Percentiles rank a stretch among this genome's conserved stretches.
These are phyloP conservation scores for Hyperoplus immaculatus DNA, from an alignment of 2,797 vertebrate genomes.

Conservation along the genomic window DNA sequence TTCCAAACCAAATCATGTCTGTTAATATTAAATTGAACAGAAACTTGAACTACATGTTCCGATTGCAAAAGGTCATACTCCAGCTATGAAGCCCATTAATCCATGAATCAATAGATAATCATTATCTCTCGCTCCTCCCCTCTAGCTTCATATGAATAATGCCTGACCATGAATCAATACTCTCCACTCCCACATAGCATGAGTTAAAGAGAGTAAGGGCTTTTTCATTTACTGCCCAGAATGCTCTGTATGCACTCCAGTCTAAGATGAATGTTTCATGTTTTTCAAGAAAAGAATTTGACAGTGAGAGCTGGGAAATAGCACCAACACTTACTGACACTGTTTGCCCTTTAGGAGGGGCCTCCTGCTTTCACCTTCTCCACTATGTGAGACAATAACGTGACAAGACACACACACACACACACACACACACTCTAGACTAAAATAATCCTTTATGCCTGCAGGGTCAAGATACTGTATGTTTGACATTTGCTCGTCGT, in stretches of 20 bases:
- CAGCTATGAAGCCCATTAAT: background rate
- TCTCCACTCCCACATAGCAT: slow-evolving; percentile 13
- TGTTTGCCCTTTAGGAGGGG: slow-evolving; percentile 10
- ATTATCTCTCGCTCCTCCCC: background rate
- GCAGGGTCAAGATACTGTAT: slow-evolving; percentile 42
- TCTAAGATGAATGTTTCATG: slow-evolving; percentile 23
- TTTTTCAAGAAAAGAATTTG: slow-evolving; percentile 17
- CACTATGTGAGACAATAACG: slow-evolving; percentile 14
- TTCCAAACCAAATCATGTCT: no score
- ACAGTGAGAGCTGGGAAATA: slow-evolving; percentile 17
- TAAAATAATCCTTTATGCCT: slow-evolving; percentile 34
- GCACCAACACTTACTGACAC: background rate
- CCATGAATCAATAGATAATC: slow-evolving; percentile 32
- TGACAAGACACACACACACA: background rate
- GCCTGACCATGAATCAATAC: slow-evolving; percentile 55
- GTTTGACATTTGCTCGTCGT: slow-evolving; percentile 62
- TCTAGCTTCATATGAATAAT: slow-evolving; percentile 23
- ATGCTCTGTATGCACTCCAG: background rate
- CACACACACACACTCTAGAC: background rate
- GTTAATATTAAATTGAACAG: background rate
- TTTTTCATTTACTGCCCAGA: slow-evolving; percentile 19
- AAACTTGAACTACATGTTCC: background rate
- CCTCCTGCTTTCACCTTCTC: slow-evolving; percentile 21
- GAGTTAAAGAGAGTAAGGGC: background rate
- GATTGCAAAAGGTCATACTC: background rate